A percentile compares a stretch with the other conserved stretches of the same genome.
Conservation (phyloP, 1,140 invertebrate species). For the Bombus haemorrhoidalis region DNA sequence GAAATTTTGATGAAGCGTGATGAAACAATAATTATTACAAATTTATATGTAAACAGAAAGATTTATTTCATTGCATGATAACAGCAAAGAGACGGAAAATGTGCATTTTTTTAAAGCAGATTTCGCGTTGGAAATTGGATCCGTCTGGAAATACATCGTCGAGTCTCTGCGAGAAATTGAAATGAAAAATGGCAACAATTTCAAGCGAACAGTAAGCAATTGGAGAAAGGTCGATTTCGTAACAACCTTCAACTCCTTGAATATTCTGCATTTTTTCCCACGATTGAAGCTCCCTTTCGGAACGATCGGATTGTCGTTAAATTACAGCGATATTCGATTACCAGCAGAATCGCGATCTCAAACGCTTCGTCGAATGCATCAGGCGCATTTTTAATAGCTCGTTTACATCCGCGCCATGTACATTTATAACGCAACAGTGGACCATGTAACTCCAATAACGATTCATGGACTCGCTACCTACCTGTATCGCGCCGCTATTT, state of each 20-base stretch:
- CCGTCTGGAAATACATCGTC: neutral
- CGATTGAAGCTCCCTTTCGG: neutral
- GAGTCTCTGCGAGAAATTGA: neutral
- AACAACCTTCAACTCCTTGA: neutral
- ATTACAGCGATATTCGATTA: neutral
- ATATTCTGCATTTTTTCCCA: neutral
- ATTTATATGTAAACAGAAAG: neutral
- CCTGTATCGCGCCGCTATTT: too few species aligned
- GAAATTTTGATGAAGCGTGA: neutral
- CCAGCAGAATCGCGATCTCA: neutral
- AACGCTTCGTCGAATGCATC: neutral
- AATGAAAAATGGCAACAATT: neutral
- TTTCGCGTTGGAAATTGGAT: neutral
- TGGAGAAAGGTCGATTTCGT: neutral
- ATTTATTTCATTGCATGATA: neutral
- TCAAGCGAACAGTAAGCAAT: neutral
- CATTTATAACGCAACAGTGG: too few species aligned
- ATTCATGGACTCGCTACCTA: too few species aligned
- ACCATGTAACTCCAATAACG: too few species aligned
- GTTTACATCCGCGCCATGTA: neutral
- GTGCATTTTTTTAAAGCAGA: neutral
- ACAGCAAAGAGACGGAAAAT: neutral
- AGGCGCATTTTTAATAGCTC: constrained; percentile 3
- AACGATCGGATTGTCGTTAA: too few species aligned
- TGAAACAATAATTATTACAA: neutral